These are phyloP conservation scores for Bovichtus variegatus DNA, from an alignment of 2,797 vertebrate species.

Conservation along the genomic window DNA sequence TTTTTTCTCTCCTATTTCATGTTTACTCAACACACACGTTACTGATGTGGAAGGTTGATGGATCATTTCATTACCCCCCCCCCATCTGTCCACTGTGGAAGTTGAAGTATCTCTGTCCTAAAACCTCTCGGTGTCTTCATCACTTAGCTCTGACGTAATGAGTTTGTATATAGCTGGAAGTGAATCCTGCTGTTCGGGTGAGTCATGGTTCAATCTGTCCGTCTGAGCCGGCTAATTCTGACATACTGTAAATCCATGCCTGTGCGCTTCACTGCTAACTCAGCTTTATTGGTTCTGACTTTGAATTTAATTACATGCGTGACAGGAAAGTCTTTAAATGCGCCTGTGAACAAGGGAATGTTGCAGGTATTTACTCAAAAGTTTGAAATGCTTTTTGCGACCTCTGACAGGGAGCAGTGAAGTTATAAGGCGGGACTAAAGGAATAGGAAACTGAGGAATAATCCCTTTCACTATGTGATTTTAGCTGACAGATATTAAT, in stretches of 20 bases:
- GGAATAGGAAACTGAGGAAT: background rate
- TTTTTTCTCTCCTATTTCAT: slow-evolving; percentile 52
- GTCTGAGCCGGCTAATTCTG: background rate
- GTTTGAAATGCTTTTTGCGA: background rate
- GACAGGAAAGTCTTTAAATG: background rate
- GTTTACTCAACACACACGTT: slow-evolving; percentile 82
- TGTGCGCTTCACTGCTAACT: background rate
- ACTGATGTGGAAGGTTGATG: slow-evolving; percentile 80
- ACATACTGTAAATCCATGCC: background rate
- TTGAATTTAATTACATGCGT: background rate
- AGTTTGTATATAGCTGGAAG: background rate
- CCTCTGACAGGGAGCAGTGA: background rate
- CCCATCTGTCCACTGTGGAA: slow-evolving; percentile 68
- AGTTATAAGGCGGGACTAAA: background rate
- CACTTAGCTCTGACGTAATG: background rate
- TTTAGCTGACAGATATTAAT: background rate
- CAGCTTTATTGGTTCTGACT: background rate
- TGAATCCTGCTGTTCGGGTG: slow-evolving; percentile 1
- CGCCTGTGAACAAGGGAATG: too few relatives aligned
- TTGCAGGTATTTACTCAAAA: too few relatives aligned
- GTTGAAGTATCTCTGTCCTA: slow-evolving; percentile 68
- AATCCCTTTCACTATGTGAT: background rate
- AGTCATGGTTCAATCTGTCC: background rate
- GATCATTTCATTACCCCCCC: slow-evolving; percentile 52
- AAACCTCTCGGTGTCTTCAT: slow-evolving; percentile 23